Conservation (phyloP, 1,140 invertebrate species). For the Microplitis mediator region DNA sequence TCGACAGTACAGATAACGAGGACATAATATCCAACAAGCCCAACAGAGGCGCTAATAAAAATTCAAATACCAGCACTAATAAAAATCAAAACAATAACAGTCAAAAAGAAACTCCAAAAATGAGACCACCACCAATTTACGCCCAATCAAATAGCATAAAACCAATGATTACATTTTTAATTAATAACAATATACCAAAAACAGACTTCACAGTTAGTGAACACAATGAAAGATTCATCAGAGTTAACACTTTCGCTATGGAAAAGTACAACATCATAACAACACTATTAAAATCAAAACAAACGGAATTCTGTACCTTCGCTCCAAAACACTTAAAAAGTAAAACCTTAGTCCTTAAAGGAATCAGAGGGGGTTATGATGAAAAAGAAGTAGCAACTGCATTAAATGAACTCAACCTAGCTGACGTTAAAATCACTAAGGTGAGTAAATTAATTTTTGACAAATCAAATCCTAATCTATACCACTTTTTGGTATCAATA, state of each 20-base stretch:
- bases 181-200: too few species aligned
- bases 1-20: too few species aligned
- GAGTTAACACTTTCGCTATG: background rate
- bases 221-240: background rate
- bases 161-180: too few species aligned
- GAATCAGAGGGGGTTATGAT: slow-evolving; percentile 4
- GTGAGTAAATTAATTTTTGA: slow-evolving; percentile 1
- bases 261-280: background rate
- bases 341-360: slow-evolving; percentile 13
- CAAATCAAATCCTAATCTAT: background rate
- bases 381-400: background rate
- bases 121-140: too few species aligned
- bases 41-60: too few species aligned
- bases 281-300: background rate
- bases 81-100: too few species aligned
- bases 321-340: background rate
- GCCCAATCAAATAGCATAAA: too few species aligned
- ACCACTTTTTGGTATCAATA: background rate
- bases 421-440: background rate
- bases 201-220: background rate
- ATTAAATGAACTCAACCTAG: background rate
- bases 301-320: background rate
- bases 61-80: too few species aligned
- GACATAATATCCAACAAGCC: too few species aligned
- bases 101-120: too few species aligned